Evolutionary conservation across 2,113 vertebrate genomes (phyloP).

Genomic region (Actinemys pallida): DNA sequence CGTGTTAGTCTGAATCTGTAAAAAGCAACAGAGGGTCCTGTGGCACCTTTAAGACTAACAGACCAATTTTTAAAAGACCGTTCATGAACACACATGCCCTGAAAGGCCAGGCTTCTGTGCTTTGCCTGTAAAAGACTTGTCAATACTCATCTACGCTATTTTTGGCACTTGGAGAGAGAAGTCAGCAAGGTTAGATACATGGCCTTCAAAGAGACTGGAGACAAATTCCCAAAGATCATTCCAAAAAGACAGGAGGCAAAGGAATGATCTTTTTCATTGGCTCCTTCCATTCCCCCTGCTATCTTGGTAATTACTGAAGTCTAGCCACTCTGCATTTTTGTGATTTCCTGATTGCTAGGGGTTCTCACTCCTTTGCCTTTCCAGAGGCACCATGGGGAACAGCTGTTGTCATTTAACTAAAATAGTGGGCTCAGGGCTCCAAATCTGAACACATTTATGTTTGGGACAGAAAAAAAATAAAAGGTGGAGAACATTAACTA

Average conservation of each 20-base stretch:
- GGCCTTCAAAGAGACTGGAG: background rate
- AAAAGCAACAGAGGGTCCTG: too few species aligned
- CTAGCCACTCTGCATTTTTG: constrained; percentile 15
- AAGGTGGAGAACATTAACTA: background rate
- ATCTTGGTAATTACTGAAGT: background rate
- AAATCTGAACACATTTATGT: background rate
- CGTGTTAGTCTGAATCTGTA: too few species aligned
- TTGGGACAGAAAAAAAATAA: constrained; percentile 9
- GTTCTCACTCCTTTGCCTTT: constrained; percentile 15
- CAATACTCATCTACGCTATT: background rate
- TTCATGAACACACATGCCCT: background rate
- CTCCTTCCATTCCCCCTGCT: background rate
- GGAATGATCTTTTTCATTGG: too few species aligned
- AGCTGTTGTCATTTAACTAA: background rate
- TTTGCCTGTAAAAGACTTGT: background rate
- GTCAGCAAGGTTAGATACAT: background rate
- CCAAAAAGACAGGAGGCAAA: background rate
- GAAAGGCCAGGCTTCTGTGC: background rate
- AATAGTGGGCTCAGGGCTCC: background rate
- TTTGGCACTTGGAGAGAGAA: background rate
- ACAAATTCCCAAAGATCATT: background rate
- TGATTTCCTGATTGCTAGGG: background rate
- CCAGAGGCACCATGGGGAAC: background rate
- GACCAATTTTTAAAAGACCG: background rate
- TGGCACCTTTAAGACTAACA: too few species aligned